Conservation (phyloP, 2,113 vertebrate genomes). For the Oryzias woworae region DNA sequence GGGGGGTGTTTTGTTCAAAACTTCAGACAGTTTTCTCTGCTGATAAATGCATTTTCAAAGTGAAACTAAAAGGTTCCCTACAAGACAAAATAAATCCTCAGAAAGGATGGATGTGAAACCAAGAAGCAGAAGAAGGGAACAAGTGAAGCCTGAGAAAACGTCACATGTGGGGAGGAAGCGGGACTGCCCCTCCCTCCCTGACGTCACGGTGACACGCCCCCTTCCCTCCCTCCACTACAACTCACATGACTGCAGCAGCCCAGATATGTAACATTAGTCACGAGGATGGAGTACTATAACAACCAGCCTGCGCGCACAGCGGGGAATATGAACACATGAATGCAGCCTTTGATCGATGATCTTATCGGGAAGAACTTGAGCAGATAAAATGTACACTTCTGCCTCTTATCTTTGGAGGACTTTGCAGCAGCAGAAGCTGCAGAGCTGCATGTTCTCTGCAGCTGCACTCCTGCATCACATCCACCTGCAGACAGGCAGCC, state of each 20-base stretch:
- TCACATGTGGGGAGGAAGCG: conserved; percentile 58
- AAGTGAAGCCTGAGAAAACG: conserved; percentile 19
- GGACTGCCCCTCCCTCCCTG: conserved; percentile 33
- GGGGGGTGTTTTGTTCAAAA: too few relatives aligned
- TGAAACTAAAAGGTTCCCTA: too few relatives aligned
- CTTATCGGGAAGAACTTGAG: conserved; percentile 33
- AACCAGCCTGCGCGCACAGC: conserved; percentile 37
- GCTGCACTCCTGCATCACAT: not conserved
- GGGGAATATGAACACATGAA: conserved; percentile 65
- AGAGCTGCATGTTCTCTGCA: not conserved
- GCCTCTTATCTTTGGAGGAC: conserved; percentile 21
- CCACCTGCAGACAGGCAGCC: not conserved
- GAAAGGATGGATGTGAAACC: not conserved
- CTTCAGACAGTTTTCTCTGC: too few relatives aligned
- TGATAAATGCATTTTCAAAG: too few relatives aligned
- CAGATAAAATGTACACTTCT: not conserved
- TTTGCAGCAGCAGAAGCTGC: conserved; percentile 16
- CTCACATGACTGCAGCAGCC: conserved; percentile 82
- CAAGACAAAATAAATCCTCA: too few relatives aligned
- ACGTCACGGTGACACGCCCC: conserved; percentile 66
- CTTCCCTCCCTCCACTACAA: conserved; percentile 69
- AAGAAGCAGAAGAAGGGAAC: not conserved
- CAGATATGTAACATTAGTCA: conserved; percentile 78
- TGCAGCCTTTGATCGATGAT: conserved; percentile 40
- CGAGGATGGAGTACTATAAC: conserved; percentile 81